These are phyloP conservation scores for Microctonus hyperodae DNA, from an alignment of 2,888 invertebrate genomes.

Conservation along the genomic window DNA sequence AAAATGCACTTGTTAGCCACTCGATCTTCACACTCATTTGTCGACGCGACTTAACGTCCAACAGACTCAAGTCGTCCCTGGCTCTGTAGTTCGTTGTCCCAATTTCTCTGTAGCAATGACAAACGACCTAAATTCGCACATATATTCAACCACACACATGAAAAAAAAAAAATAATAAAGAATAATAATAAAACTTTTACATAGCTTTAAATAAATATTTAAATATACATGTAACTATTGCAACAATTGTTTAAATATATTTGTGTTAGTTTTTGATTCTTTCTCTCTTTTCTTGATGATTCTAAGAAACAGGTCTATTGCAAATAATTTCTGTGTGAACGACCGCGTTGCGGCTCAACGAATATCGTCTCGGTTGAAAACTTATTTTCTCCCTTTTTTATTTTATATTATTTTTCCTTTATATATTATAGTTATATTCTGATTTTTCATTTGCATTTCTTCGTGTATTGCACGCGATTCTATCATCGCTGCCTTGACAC, in stretches of 20 bases:
- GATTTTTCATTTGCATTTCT: neutral
- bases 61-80: neutral
- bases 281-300: neutral
- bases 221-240: neutral
- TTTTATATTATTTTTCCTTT: neutral
- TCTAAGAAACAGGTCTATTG: neutral
- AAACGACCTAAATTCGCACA: constrained; percentile 3
- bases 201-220: neutral
- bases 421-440: constrained; percentile 9
- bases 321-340: constrained; percentile 32
- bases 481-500: neutral
- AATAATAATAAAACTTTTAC: neutral
- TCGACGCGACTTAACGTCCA: neutral
- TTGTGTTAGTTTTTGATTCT: neutral
- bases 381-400: constrained; percentile 18
- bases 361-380: constrained; percentile 15
- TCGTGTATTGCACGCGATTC: neutral
- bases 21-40: neutral
- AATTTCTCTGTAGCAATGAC: constrained; percentile 2
- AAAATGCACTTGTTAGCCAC: neutral
- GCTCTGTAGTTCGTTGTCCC: constrained; percentile 1
- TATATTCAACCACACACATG: neutral
- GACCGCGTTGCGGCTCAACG: constrained; percentile 33
- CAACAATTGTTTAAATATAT: neutral
- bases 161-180: neutral